phyloP scores from a whole-genome alignment of 2,113 vertebrate species.

The Cottus gobio region DNA sequence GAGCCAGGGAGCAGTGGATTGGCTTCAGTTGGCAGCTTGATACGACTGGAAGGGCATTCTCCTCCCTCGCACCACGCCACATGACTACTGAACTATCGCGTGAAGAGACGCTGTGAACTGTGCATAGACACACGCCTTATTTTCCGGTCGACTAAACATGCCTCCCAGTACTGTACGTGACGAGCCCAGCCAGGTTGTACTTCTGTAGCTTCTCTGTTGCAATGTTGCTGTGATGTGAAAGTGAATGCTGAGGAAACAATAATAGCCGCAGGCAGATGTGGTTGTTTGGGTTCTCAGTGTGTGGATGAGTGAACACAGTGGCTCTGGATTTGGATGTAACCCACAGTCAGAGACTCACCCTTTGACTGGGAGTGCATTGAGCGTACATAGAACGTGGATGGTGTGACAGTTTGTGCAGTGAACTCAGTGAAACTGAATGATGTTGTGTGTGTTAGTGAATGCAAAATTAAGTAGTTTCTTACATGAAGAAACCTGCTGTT shows the following conservation, averaged over 20 bases:
- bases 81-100: slow-evolving; percentile 52
- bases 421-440: slow-evolving; percentile 22
- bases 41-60: slow-evolving; percentile 33
- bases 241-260: slow-evolving; percentile 25
- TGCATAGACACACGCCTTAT: slow-evolving; percentile 51
- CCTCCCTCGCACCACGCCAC: slow-evolving; percentile 42
- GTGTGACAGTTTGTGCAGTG: slow-evolving; percentile 45
- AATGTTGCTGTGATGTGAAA: slow-evolving; percentile 20
- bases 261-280: slow-evolving; percentile 48
- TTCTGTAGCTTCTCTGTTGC: slow-evolving; percentile 41
- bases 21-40: no score
- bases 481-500: slow-evolving; percentile 48
- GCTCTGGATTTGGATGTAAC: slow-evolving; percentile 35
- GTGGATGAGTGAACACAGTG: slow-evolving; percentile 39
- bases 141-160: slow-evolving; percentile 49
- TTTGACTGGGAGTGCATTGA: slow-evolving; percentile 34
- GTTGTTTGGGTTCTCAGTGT: slow-evolving; percentile 49
- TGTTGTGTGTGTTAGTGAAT: slow-evolving; percentile 15
- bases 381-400: slow-evolving; percentile 36
- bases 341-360: slow-evolving; percentile 26
- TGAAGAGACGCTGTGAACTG: slow-evolving; percentile 36
- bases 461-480: slow-evolving; percentile 35
- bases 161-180: slow-evolving; percentile 57
- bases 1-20: slow-evolving; percentile 49
- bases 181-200: slow-evolving; percentile 48